A percentile compares a stretch with the other conserved stretches of the same genome.
phyloP scores from a whole-genome alignment of 1,140 invertebrate species.

The Bombus confusus region DNA sequence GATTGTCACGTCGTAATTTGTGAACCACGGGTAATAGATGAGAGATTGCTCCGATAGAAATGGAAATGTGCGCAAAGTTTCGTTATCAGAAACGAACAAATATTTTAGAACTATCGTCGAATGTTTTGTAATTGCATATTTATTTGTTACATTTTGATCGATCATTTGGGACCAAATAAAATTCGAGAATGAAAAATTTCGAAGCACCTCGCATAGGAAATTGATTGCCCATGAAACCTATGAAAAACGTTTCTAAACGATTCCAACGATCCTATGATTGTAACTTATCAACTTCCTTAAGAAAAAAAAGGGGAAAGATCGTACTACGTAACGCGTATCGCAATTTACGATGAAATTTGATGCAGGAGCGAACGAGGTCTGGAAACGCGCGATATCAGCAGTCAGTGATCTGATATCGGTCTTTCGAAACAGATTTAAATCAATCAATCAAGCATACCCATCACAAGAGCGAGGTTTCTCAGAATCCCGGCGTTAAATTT shows the following conservation, averaged over 20 bases:
- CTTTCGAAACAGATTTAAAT: conserved; percentile 7
- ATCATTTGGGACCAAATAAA: too few relatives aligned
- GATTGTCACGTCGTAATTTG: background rate
- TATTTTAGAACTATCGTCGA: background rate
- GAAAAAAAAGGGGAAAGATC: background rate
- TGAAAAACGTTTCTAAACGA: too few relatives aligned
- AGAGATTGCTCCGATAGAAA: background rate
- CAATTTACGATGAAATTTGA: background rate
- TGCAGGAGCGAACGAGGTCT: background rate
- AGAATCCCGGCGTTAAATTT: conserved; percentile 13
- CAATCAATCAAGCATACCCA: conserved; percentile 2
- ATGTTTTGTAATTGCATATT: too few relatives aligned
- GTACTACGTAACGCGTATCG: background rate
- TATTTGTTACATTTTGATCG: too few relatives aligned
- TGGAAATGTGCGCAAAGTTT: background rate
- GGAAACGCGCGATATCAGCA: background rate
- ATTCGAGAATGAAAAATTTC: background rate
- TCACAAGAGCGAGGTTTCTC: background rate
- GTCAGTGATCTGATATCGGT: background rate
- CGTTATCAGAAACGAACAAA: background rate
- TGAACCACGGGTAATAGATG: background rate
- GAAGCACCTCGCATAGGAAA: background rate
- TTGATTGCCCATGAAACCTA: background rate
- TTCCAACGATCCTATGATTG: background rate
- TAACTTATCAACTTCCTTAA: background rate